A percentile compares a stretch with the other conserved stretches of the same genome.
Evolutionary conservation across 1,140 invertebrate genomes (phyloP).

Genomic region (Trissolcus basalis): DNA sequence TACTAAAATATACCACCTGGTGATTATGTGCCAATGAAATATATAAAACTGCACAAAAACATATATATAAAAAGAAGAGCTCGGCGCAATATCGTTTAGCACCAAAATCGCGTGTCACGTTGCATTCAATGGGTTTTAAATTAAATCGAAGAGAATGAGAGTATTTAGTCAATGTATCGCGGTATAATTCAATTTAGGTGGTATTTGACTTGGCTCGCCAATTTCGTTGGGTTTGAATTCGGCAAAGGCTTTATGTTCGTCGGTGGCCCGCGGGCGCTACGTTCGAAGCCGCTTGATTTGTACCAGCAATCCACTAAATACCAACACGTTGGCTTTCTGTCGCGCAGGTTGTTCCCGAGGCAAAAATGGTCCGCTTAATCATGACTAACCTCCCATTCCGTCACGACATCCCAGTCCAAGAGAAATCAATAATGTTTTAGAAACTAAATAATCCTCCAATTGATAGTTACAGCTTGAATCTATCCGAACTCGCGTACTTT

Average conservation of each 20-base stretch:
- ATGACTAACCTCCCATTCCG: slow-evolving; percentile 24
- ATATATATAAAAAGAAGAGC: slow-evolving; percentile 26
- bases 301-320: slow-evolving; percentile 41
- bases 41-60: slow-evolving; percentile 23
- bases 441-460: too few species aligned
- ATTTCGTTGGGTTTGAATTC: slow-evolving; percentile 50
- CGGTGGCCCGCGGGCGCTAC: slow-evolving; percentile 42
- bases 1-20: too few species aligned
- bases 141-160: slow-evolving; percentile 50
- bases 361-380: slow-evolving; percentile 39
- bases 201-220: slow-evolving; percentile 65
- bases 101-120: slow-evolving; percentile 25
- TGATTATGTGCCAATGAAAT: slow-evolving; percentile 23
- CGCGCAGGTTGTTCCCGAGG: slow-evolving; percentile 18
- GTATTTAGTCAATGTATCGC: slow-evolving; percentile 50
- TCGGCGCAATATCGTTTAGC: neutral
- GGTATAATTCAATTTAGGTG: slow-evolving; percentile 59
- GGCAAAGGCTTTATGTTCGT: slow-evolving; percentile 50
- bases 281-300: slow-evolving; percentile 32
- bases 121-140: slow-evolving; percentile 44
- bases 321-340: slow-evolving; percentile 27
- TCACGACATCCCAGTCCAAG: too few species aligned
- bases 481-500: too few species aligned
- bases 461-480: too few species aligned
- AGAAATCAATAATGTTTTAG: too few species aligned